These are phyloP conservation scores for Lichenostomus cassidix DNA, from an alignment of 2,113 vertebrate genomes.

Conservation along the genomic window DNA sequence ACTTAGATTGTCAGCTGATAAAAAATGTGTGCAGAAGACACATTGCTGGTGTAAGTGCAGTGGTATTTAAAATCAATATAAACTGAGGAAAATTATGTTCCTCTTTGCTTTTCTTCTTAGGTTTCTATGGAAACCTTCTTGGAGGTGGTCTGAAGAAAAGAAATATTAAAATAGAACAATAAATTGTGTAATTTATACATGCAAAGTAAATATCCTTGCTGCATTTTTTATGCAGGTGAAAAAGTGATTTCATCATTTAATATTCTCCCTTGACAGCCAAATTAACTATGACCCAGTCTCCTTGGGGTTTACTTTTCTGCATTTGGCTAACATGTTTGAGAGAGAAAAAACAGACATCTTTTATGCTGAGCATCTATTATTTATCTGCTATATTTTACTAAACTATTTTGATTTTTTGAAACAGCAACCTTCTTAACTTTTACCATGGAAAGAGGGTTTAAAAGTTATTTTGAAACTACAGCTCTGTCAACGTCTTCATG, in stretches of 20 bases:
- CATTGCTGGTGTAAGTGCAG: not conserved
- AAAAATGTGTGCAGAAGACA: slow-evolving; percentile 34
- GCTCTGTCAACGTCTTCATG: not conserved
- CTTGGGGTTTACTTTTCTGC: not conserved
- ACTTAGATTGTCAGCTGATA: slow-evolving; percentile 43
- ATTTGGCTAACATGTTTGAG: not conserved
- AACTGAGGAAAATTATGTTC: slow-evolving; percentile 31
- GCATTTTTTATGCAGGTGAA: slow-evolving; percentile 15
- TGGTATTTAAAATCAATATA: slow-evolving; percentile 43
- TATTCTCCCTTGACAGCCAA: not conserved
- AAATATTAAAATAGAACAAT: slow-evolving; percentile 59
- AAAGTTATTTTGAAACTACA: not conserved
- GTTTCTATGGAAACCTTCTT: slow-evolving; percentile 76
- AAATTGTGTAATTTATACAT: slow-evolving; percentile 43
- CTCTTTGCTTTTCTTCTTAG: slow-evolving; percentile 43
- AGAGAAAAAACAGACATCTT: not conserved
- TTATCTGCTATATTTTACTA: slow-evolving; percentile 8
- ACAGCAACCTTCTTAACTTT: not conserved
- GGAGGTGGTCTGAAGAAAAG: slow-evolving; percentile 32
- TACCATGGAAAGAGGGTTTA: not conserved
- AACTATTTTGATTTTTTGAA: not conserved
- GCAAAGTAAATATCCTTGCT: slow-evolving; percentile 51
- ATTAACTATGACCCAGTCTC: not conserved
- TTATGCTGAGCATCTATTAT: not conserved
- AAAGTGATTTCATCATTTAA: slow-evolving; percentile 31